Evolutionary conservation across 2,888 invertebrate genomes (phyloP), one percentile per base, ranked within the genome.

Genomic region (Macropis europaea): DNA sequence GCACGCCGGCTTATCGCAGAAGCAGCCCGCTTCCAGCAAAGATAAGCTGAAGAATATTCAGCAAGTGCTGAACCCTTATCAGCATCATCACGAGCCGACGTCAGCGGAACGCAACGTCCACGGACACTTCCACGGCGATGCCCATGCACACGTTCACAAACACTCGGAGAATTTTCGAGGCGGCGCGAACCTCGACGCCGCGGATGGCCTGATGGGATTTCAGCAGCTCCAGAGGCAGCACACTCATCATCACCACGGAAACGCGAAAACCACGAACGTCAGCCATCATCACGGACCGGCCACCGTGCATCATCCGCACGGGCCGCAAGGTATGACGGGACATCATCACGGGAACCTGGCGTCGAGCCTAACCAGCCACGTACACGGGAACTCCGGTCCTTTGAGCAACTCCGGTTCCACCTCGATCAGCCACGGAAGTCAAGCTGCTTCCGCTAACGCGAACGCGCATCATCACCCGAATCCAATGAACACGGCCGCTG

Each of bases 161-260:
- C 84, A 84, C 59, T 56, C 62, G 3, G 84, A 84, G 38, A 77
- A 81, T 53, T 79, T 73, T 24, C 70, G 79, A 4, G 45, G 19
- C 47, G 28, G 32, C 6, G 40, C 73, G 22, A 84, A 79, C 53
- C 50, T 83, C 19, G 83, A 84, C 22, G 57, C 60, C 0, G 66
- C 48, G 3, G 83, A 82, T 3, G 67, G 75, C 1, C 59, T 82
- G 26, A 80, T 81, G 66, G 78, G 77, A 24, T 82, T 71, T 13
- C 84, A 81, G 47, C 81, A 82, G 19, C 83, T 84, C 13, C 79
- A 77, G 32, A 74, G 80, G 15, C 84, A 81, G 17, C 84, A 83
- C 60, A 76, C 81, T 15, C 83, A 84, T 60, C 83, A 84, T 76
- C 84, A 84, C 61, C 84, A 84, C 42, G 77, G 73, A 3, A 83